Conservation (phyloP, 2,113 vertebrate species). For the Malurus alboscapulatus region DNA sequence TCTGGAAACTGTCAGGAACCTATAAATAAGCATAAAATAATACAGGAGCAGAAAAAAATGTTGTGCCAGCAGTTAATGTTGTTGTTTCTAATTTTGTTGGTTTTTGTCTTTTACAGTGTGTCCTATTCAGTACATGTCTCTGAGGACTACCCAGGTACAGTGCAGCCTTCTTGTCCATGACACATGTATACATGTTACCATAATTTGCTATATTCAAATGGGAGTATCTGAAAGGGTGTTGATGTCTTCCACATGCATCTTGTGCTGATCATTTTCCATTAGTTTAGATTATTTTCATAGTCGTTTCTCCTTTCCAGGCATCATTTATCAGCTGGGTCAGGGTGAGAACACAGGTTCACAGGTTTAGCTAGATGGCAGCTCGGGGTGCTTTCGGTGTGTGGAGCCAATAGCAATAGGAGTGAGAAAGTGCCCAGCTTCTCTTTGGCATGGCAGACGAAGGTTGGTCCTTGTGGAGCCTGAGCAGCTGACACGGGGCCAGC, state of each 20-base stretch:
- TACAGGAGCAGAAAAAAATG: not conserved
- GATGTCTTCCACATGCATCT: not conserved
- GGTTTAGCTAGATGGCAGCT: not conserved
- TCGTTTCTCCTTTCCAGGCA: not conserved
- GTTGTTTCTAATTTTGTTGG: slow-evolving; percentile 14
- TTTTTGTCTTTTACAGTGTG: slow-evolving; percentile 71
- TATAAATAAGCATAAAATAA: slow-evolving; percentile 43
- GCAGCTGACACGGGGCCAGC: not conserved
- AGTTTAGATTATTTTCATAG: not conserved
- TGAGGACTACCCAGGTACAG: slow-evolving; percentile 90
- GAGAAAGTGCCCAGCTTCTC: not conserved
- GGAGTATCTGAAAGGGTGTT: not conserved
- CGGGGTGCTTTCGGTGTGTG: not conserved
- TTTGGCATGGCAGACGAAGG: not conserved
- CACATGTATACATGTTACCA: not conserved
- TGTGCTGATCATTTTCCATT: not conserved
- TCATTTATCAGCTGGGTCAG: slow-evolving; percentile 11
- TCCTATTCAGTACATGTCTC: slow-evolving; percentile 89
- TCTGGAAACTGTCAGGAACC: not conserved
- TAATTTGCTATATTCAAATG: not conserved
- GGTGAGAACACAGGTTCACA: not conserved
- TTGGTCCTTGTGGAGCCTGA: not conserved
- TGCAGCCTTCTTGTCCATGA: not conserved
- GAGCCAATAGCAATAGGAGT: not conserved
- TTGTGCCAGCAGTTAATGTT: not conserved